Conservation (phyloP, 2,888 invertebrate genomes). For the Poecilobothrus nobilitatus region DNA sequence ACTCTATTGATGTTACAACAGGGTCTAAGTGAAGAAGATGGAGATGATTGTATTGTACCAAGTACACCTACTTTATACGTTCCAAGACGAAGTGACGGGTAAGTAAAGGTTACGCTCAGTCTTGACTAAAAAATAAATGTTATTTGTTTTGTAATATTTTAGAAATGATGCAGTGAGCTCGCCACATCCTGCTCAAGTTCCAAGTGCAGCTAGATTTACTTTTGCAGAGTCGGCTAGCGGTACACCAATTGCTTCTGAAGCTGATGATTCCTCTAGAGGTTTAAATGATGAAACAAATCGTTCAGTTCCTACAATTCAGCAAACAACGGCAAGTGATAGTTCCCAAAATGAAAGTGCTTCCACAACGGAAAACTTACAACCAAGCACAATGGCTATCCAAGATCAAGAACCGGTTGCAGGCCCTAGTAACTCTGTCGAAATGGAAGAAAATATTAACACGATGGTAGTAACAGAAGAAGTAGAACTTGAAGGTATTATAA, state of each 20-base stretch:
- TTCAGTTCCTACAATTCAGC: conserved; percentile 48
- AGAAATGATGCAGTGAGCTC: conserved; percentile 84
- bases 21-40: conserved; percentile 41
- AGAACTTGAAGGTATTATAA: conserved; percentile 17
- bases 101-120: conserved; percentile 11
- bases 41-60: conserved; percentile 68
- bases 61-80: conserved; percentile 82
- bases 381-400: conserved; percentile 13
- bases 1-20: conserved; percentile 32
- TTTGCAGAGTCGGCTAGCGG: conserved; percentile 50
- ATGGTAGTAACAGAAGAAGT: conserved; percentile 24
- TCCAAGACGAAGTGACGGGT: conserved; percentile 70
- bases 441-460: conserved; percentile 7
- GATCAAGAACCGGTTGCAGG: conserved; percentile 31
- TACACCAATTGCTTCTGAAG: conserved; percentile 32
- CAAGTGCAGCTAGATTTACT: conserved; percentile 54
- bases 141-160: conserved; percentile 14
- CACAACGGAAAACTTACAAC: conserved; percentile 30
- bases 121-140: neutral
- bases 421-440: conserved; percentile 21
- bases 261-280: conserved; percentile 24
- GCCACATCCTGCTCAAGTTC: conserved; percentile 69
- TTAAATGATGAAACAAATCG: conserved; percentile 19
- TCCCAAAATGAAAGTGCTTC: conserved; percentile 18
- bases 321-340: conserved; percentile 47